Evolutionary conservation across 2,888 invertebrate genomes (phyloP).

Genomic region (Oscheius sp.): DNA sequence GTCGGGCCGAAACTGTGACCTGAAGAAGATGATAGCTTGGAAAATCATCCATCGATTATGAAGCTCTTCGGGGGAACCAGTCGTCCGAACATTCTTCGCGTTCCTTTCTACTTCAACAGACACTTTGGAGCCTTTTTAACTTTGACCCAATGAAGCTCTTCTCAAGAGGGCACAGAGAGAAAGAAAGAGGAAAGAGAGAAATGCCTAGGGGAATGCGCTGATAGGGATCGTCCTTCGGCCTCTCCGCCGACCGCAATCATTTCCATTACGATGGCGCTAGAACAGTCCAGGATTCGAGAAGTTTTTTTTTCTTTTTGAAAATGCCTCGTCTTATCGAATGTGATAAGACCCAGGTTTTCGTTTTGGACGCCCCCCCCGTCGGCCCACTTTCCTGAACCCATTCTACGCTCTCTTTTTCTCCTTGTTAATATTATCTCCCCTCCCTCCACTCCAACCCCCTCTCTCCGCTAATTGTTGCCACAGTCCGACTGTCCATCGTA

Average conservation of each 20-base stretch:
- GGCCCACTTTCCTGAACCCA: constrained; percentile 4
- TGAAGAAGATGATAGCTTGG: not conserved
- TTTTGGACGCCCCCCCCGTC: not conserved
- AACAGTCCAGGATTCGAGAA: too few relatives aligned
- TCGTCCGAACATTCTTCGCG: not conserved
- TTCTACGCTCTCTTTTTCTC: not conserved
- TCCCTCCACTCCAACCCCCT: not conserved
- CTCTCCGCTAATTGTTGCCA: not conserved
- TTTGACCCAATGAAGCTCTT: not conserved
- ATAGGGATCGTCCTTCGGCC: constrained; percentile 27
- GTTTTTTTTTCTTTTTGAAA: too few relatives aligned
- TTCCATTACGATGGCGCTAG: constrained; percentile 13
- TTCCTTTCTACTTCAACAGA: not conserved
- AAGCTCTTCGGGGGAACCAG: not conserved
- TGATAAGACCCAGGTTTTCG: constrained; percentile 11
- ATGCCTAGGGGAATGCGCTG: constrained; percentile 14
- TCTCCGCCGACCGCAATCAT: constrained; percentile 19
- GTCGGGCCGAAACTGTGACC: not conserved
- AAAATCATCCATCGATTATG: not conserved
- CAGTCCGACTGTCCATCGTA: not conserved
- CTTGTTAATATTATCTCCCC: not conserved
- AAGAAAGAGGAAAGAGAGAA: not conserved
- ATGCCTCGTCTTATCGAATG: constrained; percentile 15
- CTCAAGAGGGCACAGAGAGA: not conserved
- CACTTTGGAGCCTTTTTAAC: too few relatives aligned